These are phyloP conservation scores for Drosophila watanabei DNA, from an alignment of 1,140 invertebrate genomes.

Conservation along the genomic window DNA sequence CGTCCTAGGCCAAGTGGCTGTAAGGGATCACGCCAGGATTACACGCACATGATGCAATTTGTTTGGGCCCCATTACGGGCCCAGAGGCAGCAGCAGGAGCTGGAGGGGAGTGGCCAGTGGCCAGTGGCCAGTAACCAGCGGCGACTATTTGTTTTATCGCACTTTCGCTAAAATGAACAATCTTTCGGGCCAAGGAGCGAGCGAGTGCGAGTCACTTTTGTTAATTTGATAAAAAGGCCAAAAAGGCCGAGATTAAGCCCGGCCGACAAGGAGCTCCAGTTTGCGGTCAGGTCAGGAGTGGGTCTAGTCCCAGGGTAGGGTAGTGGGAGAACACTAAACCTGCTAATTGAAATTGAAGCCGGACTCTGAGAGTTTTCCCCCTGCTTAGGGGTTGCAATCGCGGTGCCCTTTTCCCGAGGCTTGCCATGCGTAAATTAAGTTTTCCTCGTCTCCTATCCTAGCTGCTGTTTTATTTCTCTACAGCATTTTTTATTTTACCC, in stretches of 20 bases:
- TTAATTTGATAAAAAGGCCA: constrained; percentile 85
- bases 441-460: constrained; percentile 62
- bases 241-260: constrained; percentile 74
- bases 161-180: constrained; percentile 82
- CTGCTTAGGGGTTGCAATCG: constrained; percentile 60
- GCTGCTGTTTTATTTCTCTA: constrained; percentile 50
- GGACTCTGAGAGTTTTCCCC: constrained; percentile 22
- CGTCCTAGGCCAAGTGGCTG: constrained; percentile 56
- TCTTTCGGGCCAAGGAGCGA: constrained; percentile 32
- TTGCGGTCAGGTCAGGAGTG: constrained; percentile 24
- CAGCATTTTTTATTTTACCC: constrained; percentile 75
- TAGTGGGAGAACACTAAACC: constrained; percentile 16
- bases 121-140: constrained; percentile 9
- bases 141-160: constrained; percentile 84
- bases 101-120: constrained; percentile 21
- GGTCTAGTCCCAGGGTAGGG: background rate
- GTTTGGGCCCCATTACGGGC: constrained; percentile 67
- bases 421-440: constrained; percentile 78
- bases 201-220: constrained; percentile 69
- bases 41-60: constrained; percentile 84
- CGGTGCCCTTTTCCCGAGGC: constrained; percentile 11
- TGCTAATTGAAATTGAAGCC: constrained; percentile 67
- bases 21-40: constrained; percentile 62
- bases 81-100: background rate
- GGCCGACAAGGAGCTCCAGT: constrained; percentile 54